These are phyloP conservation scores for Mycetomoellerius zeteki DNA, from an alignment of 1,140 invertebrate species.

Conservation along the genomic window DNA sequence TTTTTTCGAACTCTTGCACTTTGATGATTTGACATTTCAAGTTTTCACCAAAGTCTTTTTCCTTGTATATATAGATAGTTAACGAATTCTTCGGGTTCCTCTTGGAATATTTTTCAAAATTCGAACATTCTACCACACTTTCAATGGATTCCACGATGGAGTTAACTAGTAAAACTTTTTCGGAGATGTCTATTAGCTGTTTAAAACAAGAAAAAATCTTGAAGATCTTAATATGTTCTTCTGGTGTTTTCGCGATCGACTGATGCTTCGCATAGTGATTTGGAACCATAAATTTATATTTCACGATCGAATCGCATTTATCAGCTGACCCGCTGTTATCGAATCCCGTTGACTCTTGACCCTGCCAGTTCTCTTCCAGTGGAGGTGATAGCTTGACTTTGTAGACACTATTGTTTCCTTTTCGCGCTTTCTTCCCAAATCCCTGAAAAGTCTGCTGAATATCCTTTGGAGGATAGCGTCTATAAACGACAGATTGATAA, in stretches of 20 bases:
- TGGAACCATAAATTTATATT: constrained; percentile 75
- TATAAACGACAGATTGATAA: constrained; percentile 19
- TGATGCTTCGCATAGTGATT: constrained; percentile 19
- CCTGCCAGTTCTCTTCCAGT: constrained; percentile 62
- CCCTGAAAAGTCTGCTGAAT: not conserved
- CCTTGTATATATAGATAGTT: not conserved
- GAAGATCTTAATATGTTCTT: constrained; percentile 47
- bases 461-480: not conserved
- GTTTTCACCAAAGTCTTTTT: not conserved
- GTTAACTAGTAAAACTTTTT: not conserved
- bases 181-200: not conserved
- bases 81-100: not conserved
- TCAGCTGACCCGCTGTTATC: constrained; percentile 78
- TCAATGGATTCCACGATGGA: not conserved
- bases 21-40: not conserved
- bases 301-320: constrained; percentile 71
- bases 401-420: not conserved
- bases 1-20: not conserved
- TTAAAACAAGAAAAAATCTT: not conserved
- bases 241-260: constrained; percentile 49
- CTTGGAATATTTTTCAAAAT: constrained; percentile 13
- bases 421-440: constrained; percentile 19
- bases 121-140: not conserved
- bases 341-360: constrained; percentile 64
- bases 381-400: constrained; percentile 82